A percentile compares a stretch with the other conserved stretches of the same genome.
Evolutionary conservation across 1,140 invertebrate species (phyloP).

Genomic region (Penaeus vannamei): DNA sequence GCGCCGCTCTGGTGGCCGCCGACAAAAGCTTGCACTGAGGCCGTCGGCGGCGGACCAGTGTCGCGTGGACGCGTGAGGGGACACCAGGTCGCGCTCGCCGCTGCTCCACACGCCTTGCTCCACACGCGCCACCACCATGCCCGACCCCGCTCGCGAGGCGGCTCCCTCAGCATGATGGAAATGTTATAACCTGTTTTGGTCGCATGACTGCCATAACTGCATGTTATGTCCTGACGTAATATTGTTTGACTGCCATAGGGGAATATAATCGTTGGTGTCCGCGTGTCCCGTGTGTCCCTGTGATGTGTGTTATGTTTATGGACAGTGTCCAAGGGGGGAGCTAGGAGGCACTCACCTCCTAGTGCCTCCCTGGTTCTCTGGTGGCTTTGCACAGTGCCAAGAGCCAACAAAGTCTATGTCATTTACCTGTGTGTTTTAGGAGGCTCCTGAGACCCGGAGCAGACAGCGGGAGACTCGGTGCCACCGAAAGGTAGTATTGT

Average conservation of each 20-base stretch:
- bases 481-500: neutral
- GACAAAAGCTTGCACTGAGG: slow-evolving; percentile 39
- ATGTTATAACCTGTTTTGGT: slow-evolving; percentile 26
- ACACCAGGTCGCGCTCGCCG: slow-evolving; percentile 43
- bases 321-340: slow-evolving; percentile 32
- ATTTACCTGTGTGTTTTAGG: slow-evolving; percentile 3
- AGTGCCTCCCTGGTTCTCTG: slow-evolving; percentile 25
- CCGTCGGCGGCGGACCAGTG: slow-evolving; percentile 46
- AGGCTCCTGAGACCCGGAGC: slow-evolving; percentile 23
- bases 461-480: neutral
- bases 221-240: slow-evolving; percentile 35
- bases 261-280: slow-evolving; percentile 47
- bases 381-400: slow-evolving; percentile 4
- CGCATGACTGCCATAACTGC: slow-evolving; percentile 39
- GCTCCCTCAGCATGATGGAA: slow-evolving; percentile 34
- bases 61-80: slow-evolving; percentile 60
- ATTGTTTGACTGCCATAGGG: neutral
- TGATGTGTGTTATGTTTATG: slow-evolving; percentile 57
- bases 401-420: neutral
- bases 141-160: neutral
- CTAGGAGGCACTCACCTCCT: slow-evolving; percentile 50
- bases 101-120: slow-evolving; percentile 35
- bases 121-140: slow-evolving; percentile 38
- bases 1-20: slow-evolving; percentile 49
- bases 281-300: slow-evolving; percentile 47